Percentiles rank a stretch among this genome's conserved stretches.
Evolutionary conservation across 1,140 invertebrate species (phyloP).

Genomic region (Lordiphosa collinella): DNA sequence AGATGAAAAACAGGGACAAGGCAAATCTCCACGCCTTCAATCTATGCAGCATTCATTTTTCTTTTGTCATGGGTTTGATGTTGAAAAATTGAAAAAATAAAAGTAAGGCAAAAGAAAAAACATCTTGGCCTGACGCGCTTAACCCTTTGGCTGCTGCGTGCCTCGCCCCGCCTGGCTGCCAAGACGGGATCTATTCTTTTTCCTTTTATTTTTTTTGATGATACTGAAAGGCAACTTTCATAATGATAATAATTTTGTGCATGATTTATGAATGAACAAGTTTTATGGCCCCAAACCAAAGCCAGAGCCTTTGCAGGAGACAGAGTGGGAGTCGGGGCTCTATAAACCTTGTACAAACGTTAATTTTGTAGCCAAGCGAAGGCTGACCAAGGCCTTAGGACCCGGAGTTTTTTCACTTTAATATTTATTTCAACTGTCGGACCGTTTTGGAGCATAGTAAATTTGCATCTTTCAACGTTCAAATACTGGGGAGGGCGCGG

Average conservation of each 20-base stretch:
- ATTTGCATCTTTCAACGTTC: slow-evolving; percentile 74
- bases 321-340: slow-evolving; percentile 11
- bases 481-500: slow-evolving; percentile 18
- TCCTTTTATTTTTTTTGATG: slow-evolving; percentile 32
- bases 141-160: slow-evolving; percentile 42
- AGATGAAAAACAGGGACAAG: slow-evolving; percentile 4
- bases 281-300: slow-evolving; percentile 56
- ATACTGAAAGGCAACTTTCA: slow-evolving; percentile 72
- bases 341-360: slow-evolving; percentile 66
- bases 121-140: slow-evolving; percentile 57
- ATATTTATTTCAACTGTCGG: slow-evolving; percentile 74
- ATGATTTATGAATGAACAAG: slow-evolving; percentile 76
- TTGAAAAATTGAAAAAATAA: slow-evolving; percentile 75
- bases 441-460: slow-evolving; percentile 61
- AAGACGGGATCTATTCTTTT: slow-evolving; percentile 4
- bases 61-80: slow-evolving; percentile 67
- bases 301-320: slow-evolving; percentile 3
- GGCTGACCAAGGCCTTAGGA: slow-evolving; percentile 7
- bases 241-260: slow-evolving; percentile 78
- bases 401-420: slow-evolving; percentile 63
- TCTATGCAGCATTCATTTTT: slow-evolving; percentile 71
- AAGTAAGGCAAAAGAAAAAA: slow-evolving; percentile 45
- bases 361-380: slow-evolving; percentile 51
- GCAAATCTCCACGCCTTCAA: slow-evolving; percentile 47
- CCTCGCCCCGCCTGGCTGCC: not conserved